A percentile compares a stretch with the other conserved stretches of the same genome.
Conservation (phyloP, 2,888 invertebrate species). For the Hirtodrosophila alboralis region DNA sequence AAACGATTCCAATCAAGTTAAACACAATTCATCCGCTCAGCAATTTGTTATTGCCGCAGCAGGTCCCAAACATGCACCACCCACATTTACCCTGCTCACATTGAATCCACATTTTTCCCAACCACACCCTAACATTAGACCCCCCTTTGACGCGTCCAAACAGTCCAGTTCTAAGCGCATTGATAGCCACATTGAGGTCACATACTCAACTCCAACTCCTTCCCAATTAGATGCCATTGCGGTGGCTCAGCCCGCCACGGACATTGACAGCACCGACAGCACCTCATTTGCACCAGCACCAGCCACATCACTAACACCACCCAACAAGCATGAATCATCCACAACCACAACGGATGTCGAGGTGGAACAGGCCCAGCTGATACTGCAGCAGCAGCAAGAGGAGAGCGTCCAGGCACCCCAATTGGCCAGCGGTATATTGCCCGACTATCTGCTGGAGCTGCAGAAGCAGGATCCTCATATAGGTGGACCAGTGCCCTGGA, state of each 20-base stretch:
- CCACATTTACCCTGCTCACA: conserved; percentile 61
- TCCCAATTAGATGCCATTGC: conserved; percentile 83
- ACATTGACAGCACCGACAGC: conserved; percentile 45
- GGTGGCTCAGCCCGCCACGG: conserved; percentile 74
- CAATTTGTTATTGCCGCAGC: conserved; percentile 59
- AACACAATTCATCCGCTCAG: conserved; percentile 42
- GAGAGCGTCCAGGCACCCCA: conserved; percentile 43
- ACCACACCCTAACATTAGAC: conserved; percentile 2
- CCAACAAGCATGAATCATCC: conserved; percentile 58
- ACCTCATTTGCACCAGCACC: conserved; percentile 57
- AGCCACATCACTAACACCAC: conserved; percentile 72
- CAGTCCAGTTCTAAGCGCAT: conserved; percentile 53
- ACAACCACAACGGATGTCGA: conserved; percentile 56
- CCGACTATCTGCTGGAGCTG: conserved; percentile 75
- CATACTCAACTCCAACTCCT: conserved; percentile 80
- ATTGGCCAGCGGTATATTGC: conserved; percentile 44
- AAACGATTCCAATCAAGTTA: conserved; percentile 33
- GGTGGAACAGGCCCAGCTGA: conserved; percentile 76
- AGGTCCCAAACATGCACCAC: conserved; percentile 53
- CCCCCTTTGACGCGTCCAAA: conserved; percentile 38
- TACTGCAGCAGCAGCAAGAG: conserved; percentile 46
- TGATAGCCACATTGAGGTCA: conserved; percentile 63
- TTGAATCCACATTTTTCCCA: conserved; percentile 44
- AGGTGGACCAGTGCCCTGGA: conserved; percentile 75
- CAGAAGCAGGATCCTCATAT: conserved; percentile 76